Evolutionary conservation across 2,888 invertebrate species (phyloP).

Genomic region (Syrista parreyssii): DNA sequence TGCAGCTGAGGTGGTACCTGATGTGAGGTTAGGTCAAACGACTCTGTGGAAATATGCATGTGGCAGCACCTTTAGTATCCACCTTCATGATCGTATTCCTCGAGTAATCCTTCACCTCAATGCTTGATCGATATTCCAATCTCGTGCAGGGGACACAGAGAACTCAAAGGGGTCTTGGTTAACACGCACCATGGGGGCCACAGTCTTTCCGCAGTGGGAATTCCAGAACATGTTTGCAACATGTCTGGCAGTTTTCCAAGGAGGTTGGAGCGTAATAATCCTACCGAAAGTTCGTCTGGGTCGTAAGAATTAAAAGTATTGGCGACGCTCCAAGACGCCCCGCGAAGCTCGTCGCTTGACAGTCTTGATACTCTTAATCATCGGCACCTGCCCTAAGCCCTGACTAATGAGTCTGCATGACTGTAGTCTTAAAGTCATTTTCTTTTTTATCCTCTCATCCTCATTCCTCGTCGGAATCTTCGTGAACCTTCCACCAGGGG

Average conservation of each 20-base stretch:
- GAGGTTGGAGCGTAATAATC: constrained; percentile 52
- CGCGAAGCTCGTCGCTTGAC: constrained; percentile 27
- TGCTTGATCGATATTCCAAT: background rate
- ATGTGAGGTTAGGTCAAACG: background rate
- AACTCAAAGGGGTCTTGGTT: background rate
- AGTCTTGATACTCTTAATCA: constrained; percentile 41
- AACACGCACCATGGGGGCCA: background rate
- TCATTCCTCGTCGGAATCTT: constrained; percentile 12
- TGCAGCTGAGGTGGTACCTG: background rate
- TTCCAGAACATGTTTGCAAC: constrained; percentile 45
- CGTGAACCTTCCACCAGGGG: background rate
- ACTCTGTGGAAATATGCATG: background rate
- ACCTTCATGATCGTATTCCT: background rate
- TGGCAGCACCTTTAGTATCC: background rate
- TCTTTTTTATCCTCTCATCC: background rate
- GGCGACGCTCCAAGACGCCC: constrained; percentile 38
- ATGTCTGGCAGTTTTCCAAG: constrained; percentile 53
- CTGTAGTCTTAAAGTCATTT: constrained; percentile 3
- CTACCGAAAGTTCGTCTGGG: constrained; percentile 48
- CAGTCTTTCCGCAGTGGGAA: constrained; percentile 28
- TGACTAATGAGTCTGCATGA: constrained; percentile 43
- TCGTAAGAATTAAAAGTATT: constrained; percentile 41
- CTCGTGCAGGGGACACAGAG: background rate
- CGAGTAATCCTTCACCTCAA: background rate
- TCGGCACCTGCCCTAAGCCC: constrained; percentile 42